Base-by-base conservation (phyloP, 2,888 invertebrate genomes). In the Cyrtodaria siliqua region DNA sequence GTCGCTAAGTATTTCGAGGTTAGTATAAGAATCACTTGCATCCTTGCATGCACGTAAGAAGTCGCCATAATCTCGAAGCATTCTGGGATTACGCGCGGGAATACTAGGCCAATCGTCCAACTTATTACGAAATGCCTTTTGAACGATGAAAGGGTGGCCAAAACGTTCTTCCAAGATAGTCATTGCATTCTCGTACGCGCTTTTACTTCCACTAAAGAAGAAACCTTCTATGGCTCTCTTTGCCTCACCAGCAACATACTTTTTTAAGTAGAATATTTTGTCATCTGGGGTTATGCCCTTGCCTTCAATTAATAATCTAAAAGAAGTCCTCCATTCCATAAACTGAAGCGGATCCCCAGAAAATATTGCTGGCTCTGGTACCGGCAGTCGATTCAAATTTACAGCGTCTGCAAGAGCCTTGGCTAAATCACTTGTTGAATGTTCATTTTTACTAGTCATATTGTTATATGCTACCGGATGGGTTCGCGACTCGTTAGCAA, bases 231-330 rank as follows among this genome's bases (percentile, higher is more conserved):
- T 64, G 0, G 78, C 70, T 29, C 67, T 55, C n/a, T 50, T 63
- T 50, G 84, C 82, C 33, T 40, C 52, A 16, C 80, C 83, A 23
- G 57, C 71, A 16, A 80, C 42, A 55, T 84, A 84, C 38, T 61
- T 72, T 42, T 79, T 81, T 24, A 82, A 47, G 27, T 80, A 77
- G 53, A 76, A 78, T 0, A 83, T 63, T 38, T 59, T 79, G 24
- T 83, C 83, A 20, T 44, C 8, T 18, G 61, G 18, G 2, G 72
- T 63, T 18, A 82, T 69, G 12, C 69, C 69, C 29, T 69, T 74
- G 16, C 60, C 38, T 12, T 71, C 68, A n/a, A 82, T 74, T 0
- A 79, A 29, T n/a, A 71, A 62, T 42, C 66, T 23, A 55, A 85
- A 85, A 3, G 80, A 74, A 2, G 55, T 59, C 23, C 66, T 78